Percentiles rank a stretch among this genome's conserved stretches.
These are phyloP conservation scores for Luidia sarsii DNA, from an alignment of 53 echinoderm and acorn worm genomes.

Conservation along the genomic window DNA sequence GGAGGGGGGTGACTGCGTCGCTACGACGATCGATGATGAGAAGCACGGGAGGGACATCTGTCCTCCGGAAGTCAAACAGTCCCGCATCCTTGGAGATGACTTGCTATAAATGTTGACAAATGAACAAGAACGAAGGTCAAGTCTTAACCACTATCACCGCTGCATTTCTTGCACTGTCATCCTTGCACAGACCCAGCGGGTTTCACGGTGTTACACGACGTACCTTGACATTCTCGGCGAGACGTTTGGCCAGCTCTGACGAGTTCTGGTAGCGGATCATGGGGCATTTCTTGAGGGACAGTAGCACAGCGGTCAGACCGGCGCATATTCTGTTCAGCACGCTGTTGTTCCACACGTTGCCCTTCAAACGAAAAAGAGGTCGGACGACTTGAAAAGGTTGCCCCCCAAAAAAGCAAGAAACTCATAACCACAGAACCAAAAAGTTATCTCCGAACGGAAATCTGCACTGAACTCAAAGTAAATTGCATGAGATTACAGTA, in stretches of 20 bases:
- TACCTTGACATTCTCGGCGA: conserved; percentile 95
- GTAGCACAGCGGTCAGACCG: conserved; percentile 84
- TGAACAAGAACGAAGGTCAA: background rate
- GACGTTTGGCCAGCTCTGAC: conserved; percentile 94
- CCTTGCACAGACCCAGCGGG: background rate
- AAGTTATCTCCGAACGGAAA: no score
- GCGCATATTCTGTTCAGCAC: conserved; percentile 81
- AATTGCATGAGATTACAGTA: no score
- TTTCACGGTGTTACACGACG: no score
- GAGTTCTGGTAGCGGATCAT: conserved; percentile 99
- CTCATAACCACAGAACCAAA: no score
- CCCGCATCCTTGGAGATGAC: conserved; percentile 97
- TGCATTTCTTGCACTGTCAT: no score
- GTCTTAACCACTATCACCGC: background rate
- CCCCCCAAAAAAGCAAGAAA: no score
- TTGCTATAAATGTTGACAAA: conserved; percentile 64
- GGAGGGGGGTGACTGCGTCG: conserved; percentile 92
- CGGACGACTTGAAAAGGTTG: no score
- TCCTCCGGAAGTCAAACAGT: conserved; percentile 98
- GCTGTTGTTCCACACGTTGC: conserved; percentile 73
- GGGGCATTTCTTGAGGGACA: conserved; percentile 98
- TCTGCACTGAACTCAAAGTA: no score
- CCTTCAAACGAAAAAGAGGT: no score
- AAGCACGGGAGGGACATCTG: conserved; percentile 92
- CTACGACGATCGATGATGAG: conserved; percentile 87